phyloP scores from a whole-genome alignment of 2,888 invertebrate genomes.

The Mesorhabditis sp. region DNA sequence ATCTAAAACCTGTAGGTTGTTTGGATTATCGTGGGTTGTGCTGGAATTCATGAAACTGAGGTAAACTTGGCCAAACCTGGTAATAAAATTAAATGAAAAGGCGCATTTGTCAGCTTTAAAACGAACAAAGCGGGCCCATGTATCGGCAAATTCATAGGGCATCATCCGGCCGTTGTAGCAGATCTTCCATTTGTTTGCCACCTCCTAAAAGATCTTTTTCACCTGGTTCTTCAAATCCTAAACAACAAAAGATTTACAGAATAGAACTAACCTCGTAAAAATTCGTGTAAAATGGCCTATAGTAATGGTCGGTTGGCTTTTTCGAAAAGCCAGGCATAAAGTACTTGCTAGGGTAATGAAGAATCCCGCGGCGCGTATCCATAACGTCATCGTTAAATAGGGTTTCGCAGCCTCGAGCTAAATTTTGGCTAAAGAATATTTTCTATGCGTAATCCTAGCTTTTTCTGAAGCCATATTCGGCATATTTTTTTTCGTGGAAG shows the following conservation, averaged over 20 bases:
- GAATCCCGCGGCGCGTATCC: constrained; percentile 30
- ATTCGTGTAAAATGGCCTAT: constrained; percentile 31
- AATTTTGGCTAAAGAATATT: neutral
- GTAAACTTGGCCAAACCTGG: constrained; percentile 15
- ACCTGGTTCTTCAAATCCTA: neutral
- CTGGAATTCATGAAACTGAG: constrained; percentile 14
- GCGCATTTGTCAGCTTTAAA: constrained; percentile 16
- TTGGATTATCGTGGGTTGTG: constrained; percentile 33
- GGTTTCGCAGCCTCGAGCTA: constrained; percentile 21
- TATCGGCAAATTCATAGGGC: constrained; percentile 23
- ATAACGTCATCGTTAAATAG: constrained; percentile 38
- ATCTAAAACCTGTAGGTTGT: constrained; percentile 23
- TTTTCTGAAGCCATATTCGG: neutral
- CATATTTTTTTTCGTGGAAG: neutral
- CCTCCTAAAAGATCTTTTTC: constrained; percentile 11
- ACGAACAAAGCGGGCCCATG: constrained; percentile 27
- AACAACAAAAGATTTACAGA: neutral
- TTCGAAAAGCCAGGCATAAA: constrained; percentile 24
- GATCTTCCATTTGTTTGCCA: constrained; percentile 31
- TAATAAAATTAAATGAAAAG: constrained; percentile 26
- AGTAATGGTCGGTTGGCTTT: constrained; percentile 29
- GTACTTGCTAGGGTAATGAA: constrained; percentile 31
- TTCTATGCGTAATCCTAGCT: neutral
- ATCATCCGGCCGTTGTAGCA: constrained; percentile 29
- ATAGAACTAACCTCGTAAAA: constrained; percentile 21